Base-by-base conservation (phyloP, 2,888 invertebrate genomes). In the Drosophila suboccidentalis region DNA sequence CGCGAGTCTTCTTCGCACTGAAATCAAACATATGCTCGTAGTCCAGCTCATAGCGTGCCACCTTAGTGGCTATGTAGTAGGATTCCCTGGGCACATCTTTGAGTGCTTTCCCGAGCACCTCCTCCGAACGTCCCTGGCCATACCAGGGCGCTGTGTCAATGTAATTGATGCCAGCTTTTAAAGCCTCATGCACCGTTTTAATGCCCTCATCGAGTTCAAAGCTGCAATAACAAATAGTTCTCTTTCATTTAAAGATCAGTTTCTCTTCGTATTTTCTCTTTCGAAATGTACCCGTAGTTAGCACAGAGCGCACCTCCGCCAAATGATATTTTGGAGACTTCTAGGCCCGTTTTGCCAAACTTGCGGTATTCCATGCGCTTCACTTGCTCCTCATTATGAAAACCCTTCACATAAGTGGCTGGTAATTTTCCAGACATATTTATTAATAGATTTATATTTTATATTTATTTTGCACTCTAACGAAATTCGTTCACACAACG, bases 111-210 rank as follows among this genome's bases (percentile, higher is more conserved):
- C 98, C 98, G 22, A 98, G 93, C 11, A 96, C 94, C 73, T 94
- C 94, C 93, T 98, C 98, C 0, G 98, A 96, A 69, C 94, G 94
- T 0, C 98, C 97, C 90, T 97, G 96, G 0, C 98, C 98, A 90
- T 98, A 98, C 95, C 96, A 98, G 0, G 98, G 98, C 0, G 96
- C 97, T 0, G 98, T 98, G 91, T 99, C 98, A 65, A 99, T 95
- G 87, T 97, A 97, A 93, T 99, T 99, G 17, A 99, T 94, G 6
- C 98, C 98, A 41, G 93, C 94, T 89, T 95, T 95, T 3, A 98
- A 91, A 0, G 96, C 96, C 79, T 95, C 93, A 57, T 94, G 94
- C 39, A 98, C 94, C 0, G 97, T 94, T 61, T 94, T 92, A 57
- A 96, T 94, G 41, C 95, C 95, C 77, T 96, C 95, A 50, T 96